phyloP scores from a whole-genome alignment of 2,113 vertebrate species.

The Daboia siamensis region DNA sequence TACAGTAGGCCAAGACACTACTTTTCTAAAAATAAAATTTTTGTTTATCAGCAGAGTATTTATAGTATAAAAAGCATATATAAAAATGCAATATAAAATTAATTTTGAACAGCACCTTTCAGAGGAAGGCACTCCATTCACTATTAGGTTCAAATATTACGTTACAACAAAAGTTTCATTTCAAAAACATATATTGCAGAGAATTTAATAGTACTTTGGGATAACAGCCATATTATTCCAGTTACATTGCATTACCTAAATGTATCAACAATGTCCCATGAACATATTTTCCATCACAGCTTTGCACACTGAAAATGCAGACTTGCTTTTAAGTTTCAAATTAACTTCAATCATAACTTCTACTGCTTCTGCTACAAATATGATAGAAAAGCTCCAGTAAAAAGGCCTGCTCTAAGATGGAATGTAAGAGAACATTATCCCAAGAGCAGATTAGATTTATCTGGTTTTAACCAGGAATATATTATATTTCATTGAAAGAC shows the following conservation, averaged over 20 bases:
- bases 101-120: slow-evolving; percentile 69
- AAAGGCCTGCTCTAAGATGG: slow-evolving; percentile 78
- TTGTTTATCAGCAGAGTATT: slow-evolving; percentile 46
- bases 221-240: slow-evolving; percentile 66
- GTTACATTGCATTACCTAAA: slow-evolving; percentile 56
- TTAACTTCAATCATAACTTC: slow-evolving; percentile 68
- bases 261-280: slow-evolving; percentile 62
- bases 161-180: slow-evolving; percentile 64
- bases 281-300: slow-evolving; percentile 69
- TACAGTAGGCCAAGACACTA: slow-evolving; percentile 34
- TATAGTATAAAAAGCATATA: slow-evolving; percentile 71
- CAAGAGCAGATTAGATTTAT: slow-evolving; percentile 46
- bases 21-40: slow-evolving; percentile 48
- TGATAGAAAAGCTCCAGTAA: slow-evolving; percentile 70
- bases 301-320: slow-evolving; percentile 67
- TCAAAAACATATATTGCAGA: slow-evolving; percentile 56
- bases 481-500: slow-evolving; percentile 59
- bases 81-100: slow-evolving; percentile 71
- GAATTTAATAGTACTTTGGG: slow-evolving; percentile 58
- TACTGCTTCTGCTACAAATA: slow-evolving; percentile 66
- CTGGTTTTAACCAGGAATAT: slow-evolving; percentile 58
- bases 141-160: slow-evolving; percentile 49
- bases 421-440: slow-evolving; percentile 60
- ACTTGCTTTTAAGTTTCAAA: slow-evolving; percentile 39
- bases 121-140: slow-evolving; percentile 63